Base-by-base conservation (phyloP, 2,113 vertebrate species). In the Cyprinodon tularosa region DNA sequence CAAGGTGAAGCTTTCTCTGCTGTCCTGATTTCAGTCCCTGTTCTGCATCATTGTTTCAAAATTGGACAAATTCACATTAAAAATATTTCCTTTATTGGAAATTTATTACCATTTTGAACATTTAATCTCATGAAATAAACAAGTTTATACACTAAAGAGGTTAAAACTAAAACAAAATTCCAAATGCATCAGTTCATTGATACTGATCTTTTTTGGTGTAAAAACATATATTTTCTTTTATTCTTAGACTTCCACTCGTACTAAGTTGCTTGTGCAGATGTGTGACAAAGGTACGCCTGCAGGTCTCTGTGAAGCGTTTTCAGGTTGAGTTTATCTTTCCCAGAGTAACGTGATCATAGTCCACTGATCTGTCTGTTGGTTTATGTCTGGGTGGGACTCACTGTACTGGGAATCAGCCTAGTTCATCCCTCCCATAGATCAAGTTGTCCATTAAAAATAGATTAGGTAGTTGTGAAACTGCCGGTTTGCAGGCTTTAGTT, bases 271-370 rank as follows among this genome's bases (percentile, higher is more conserved):
- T 65, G 59, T 48, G n/a, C 36, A 40, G 3, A 12, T 57, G 3
- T 69, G 62, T 62, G 68, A 48, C 12, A 0, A 53, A 63, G 39
- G 29, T 12, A 6, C 22, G 71, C 45, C 69, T 63, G 22, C 14
- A 59, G 10, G 62, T 8, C 12, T n/a, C 44, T n/a, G 50, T 53
- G 64, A 42, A 45, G 68, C 59, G 70, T 72, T 82, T 65, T 39
- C 1, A 63, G 17, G 9, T 22, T 39, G 12, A 76, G 77, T 84
- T 82, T 84, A 62, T 81, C 4, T 83, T 83, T 84, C 76, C 60
- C 53, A 74, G 44, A 76, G 22, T 37, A 6, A 7, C 57, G 29
- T 71, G 48, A 45, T n/a, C 47, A 15, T 13, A 1, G 15, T 75
- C 72, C 45, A 68, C 71, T 78, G 78, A 71, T 63, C 37, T 62